phyloP scores from a whole-genome alignment of 2,888 invertebrate genomes.

The Allacma fusca region DNA sequence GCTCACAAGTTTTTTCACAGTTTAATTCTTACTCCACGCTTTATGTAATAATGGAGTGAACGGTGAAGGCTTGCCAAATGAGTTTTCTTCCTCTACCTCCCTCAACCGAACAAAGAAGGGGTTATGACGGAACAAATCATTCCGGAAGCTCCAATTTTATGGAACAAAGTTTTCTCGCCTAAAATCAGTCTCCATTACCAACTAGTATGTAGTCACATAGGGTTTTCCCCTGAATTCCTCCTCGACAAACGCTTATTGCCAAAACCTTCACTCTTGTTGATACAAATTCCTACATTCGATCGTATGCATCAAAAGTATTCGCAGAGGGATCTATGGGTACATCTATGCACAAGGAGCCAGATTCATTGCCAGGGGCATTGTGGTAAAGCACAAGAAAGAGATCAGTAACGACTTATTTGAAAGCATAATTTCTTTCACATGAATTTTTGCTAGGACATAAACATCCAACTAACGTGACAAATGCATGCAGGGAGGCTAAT shows the following conservation, averaged over 20 bases:
- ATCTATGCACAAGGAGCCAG: neutral
- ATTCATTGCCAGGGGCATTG: too few relatives aligned
- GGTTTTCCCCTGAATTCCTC: too few relatives aligned
- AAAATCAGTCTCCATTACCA: constrained; percentile 42
- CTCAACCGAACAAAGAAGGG: constrained; percentile 45
- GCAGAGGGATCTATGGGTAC: too few relatives aligned
- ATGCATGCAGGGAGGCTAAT: too few relatives aligned
- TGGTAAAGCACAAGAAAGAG: too few relatives aligned
- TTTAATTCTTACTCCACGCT: constrained; percentile 10
- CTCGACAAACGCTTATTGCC: neutral
- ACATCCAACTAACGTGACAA: too few relatives aligned
- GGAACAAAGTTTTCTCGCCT: constrained; percentile 48
- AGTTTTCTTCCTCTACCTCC: constrained; percentile 46
- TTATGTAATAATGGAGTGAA: constrained; percentile 17
- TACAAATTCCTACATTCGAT: too few relatives aligned
- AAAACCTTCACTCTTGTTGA: neutral
- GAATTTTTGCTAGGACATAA: too few relatives aligned
- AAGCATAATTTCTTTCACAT: too few relatives aligned
- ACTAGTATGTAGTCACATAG: neutral
- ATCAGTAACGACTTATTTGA: too few relatives aligned
- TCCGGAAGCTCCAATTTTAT: constrained; percentile 51
- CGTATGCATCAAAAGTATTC: too few relatives aligned
- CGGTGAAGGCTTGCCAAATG: constrained; percentile 36
- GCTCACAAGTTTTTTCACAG: constrained; percentile 18
- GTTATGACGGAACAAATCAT: constrained; percentile 48